Percentiles rank a stretch among this genome's conserved stretches.
Conservation (phyloP, 2,888 invertebrate genomes). For the Carabus problematicus region DNA sequence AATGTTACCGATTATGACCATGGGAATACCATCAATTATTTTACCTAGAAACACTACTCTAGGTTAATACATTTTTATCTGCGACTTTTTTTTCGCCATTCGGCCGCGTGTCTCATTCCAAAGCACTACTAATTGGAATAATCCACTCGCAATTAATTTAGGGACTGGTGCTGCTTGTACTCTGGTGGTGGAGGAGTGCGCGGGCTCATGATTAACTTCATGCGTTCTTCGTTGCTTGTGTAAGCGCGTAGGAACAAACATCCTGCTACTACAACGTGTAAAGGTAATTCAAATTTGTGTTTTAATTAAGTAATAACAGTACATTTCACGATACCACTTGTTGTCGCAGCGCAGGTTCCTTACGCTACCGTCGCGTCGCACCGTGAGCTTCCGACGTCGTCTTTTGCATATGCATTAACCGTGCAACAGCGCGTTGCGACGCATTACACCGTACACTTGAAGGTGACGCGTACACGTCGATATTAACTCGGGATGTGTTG, state of each 20-base stretch:
- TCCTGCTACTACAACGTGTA: constrained; percentile 52
- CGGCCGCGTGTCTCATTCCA: background rate
- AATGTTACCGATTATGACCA: too few species aligned
- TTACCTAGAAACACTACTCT: background rate
- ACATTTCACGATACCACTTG: constrained; percentile 51
- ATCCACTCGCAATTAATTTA: constrained; percentile 59
- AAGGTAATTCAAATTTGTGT: constrained; percentile 56
- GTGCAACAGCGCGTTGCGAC: background rate
- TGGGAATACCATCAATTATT: background rate
- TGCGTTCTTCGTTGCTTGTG: constrained; percentile 2
- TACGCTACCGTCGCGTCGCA: constrained; percentile 4
- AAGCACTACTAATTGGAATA: constrained; percentile 56
- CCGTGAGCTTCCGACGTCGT: background rate
- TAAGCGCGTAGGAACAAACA: constrained; percentile 14
- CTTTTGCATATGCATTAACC: constrained; percentile 5
- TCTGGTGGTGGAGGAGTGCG: constrained; percentile 49
- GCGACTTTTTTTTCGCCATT: background rate
- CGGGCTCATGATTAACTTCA: constrained; percentile 23
- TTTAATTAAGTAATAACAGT: constrained; percentile 58
- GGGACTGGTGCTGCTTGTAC: constrained; percentile 52
- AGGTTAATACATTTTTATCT: background rate
- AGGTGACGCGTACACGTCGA: background rate
- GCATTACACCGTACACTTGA: too few species aligned
- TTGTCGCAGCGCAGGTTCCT: constrained; percentile 47
- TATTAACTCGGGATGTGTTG: background rate